phyloP scores from a whole-genome alignment of 2,888 invertebrate species.

The Palloptera scutellata region DNA sequence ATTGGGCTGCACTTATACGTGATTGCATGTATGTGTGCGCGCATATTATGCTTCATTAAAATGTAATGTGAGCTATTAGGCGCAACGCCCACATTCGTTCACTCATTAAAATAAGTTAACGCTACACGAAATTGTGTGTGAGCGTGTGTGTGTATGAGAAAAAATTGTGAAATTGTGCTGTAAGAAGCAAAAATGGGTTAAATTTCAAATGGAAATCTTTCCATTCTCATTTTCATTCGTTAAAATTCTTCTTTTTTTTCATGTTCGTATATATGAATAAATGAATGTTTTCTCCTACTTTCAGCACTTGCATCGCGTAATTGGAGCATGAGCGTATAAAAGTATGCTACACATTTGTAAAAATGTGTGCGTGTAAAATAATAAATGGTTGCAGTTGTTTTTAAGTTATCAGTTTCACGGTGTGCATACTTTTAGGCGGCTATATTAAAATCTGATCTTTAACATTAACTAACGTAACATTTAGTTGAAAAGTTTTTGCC shows the following conservation, averaged over 20 bases:
- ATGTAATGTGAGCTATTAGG: constrained; percentile 19
- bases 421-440: constrained; percentile 15
- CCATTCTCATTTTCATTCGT: no score
- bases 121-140: no score
- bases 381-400: background rate
- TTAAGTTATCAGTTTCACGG: constrained; percentile 16
- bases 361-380: constrained; percentile 2
- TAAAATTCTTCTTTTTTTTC: no score
- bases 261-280: no score
- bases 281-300: no score
- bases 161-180: no score
- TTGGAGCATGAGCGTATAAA: background rate
- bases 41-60: constrained; percentile 19
- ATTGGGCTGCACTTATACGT: background rate
- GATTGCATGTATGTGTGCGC: background rate
- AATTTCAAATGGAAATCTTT: no score
- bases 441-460: constrained; percentile 1
- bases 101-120: background rate
- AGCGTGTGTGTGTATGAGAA: no score
- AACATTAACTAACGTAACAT: no score
- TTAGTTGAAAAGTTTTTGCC: no score
- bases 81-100: background rate
- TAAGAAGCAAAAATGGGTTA: no score
- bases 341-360: background rate
- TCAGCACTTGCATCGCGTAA: background rate